Conservation (phyloP, 2,113 vertebrate species). For the Euleptes europaea region DNA sequence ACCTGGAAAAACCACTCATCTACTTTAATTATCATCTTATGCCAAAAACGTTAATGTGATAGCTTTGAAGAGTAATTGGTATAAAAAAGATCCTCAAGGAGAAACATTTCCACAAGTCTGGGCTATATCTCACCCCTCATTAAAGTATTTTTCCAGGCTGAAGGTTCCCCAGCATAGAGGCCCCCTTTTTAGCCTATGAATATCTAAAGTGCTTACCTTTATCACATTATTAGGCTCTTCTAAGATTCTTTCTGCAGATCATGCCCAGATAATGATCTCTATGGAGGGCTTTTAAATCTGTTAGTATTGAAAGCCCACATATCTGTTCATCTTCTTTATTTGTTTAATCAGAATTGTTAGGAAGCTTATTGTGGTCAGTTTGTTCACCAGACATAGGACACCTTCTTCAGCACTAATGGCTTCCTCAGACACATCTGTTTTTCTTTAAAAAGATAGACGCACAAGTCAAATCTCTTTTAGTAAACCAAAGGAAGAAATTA, state of each 20-base stretch:
- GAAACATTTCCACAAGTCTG: constrained; percentile 76
- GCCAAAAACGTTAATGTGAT: constrained; percentile 73
- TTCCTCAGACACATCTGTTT: constrained; percentile 69
- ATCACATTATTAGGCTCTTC: constrained; percentile 75
- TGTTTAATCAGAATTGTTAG: constrained; percentile 55
- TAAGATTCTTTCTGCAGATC: constrained; percentile 84
- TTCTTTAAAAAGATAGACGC: constrained; percentile 58
- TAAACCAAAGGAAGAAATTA: constrained; percentile 35
- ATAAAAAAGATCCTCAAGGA: constrained; percentile 77
- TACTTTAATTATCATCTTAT: constrained; percentile 77
- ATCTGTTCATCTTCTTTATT: constrained; percentile 54
- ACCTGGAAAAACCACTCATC: constrained; percentile 72
- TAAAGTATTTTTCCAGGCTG: constrained; percentile 56
- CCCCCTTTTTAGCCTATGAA: constrained; percentile 55
- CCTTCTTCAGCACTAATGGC: constrained; percentile 75
- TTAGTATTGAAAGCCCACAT: constrained; percentile 33
- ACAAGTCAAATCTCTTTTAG: constrained; percentile 20
- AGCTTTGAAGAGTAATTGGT: constrained; percentile 79
- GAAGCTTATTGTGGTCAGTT: constrained; percentile 36
- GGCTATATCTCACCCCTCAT: constrained; percentile 73
- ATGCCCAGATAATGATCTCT: constrained; percentile 76
- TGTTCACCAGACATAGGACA: constrained; percentile 65
- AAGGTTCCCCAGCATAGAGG: constrained; percentile 49
- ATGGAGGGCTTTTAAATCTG: constrained; percentile 72
- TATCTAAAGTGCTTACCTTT: constrained; percentile 70